Conservation (phyloP, 1,140 invertebrate genomes). For the Drosophila eugracilis region DNA sequence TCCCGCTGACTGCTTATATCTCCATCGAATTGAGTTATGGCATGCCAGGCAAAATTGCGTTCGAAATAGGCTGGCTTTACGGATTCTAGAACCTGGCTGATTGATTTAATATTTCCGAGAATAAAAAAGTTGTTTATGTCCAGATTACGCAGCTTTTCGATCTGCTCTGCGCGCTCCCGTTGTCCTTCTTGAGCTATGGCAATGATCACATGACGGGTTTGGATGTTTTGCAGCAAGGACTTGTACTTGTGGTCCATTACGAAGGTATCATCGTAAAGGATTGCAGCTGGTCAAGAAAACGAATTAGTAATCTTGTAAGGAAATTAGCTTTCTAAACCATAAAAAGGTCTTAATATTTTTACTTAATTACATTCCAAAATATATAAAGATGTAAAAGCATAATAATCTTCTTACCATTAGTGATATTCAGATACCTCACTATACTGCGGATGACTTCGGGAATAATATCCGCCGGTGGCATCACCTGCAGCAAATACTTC, state of each 20-base stretch:
- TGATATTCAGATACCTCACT: slow-evolving; percentile 92
- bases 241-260: slow-evolving; percentile 97
- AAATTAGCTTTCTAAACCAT: too few relatives aligned
- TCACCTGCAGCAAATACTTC: slow-evolving; percentile 90
- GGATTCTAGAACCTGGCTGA: slow-evolving; percentile 88
- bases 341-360: background rate
- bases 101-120: slow-evolving; percentile 89
- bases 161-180: slow-evolving; percentile 87
- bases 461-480: slow-evolving; percentile 93
- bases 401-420: slow-evolving; percentile 86
- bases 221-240: slow-evolving; percentile 93
- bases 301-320: background rate
- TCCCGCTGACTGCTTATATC: slow-evolving; percentile 89
- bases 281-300: slow-evolving; percentile 86
- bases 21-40: slow-evolving; percentile 89
- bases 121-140: slow-evolving; percentile 96
- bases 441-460: slow-evolving; percentile 93
- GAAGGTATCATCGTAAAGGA: slow-evolving; percentile 94
- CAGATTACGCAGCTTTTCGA: slow-evolving; percentile 90
- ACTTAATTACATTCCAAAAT: too few relatives aligned
- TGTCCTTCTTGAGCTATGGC: slow-evolving; percentile 87
- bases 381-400: too few relatives aligned
- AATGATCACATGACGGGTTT: slow-evolving; percentile 93
- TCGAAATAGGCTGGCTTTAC: slow-evolving; percentile 83
- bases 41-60: slow-evolving; percentile 88